phyloP scores from a whole-genome alignment of 1,140 invertebrate species.

The Trachelipus rathkii region DNA sequence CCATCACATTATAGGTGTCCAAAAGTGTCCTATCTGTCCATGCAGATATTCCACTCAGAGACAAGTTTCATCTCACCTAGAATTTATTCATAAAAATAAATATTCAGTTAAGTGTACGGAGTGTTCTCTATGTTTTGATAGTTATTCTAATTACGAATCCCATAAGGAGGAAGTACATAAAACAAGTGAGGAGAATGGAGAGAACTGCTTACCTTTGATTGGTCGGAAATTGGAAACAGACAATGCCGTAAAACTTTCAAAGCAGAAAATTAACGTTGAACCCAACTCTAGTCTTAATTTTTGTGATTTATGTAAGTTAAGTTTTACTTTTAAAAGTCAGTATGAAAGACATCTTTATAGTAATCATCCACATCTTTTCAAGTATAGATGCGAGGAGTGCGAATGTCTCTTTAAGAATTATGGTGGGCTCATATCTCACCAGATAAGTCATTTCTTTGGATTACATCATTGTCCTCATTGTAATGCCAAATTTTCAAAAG shows the following conservation, averaged over 20 bases:
- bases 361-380: conserved; percentile 25
- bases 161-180: conserved; percentile 28
- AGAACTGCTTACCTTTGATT: conserved; percentile 21
- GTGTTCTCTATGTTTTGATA: conserved; percentile 23
- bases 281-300: neutral
- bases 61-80: conserved; percentile 28
- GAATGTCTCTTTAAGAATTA: conserved; percentile 29
- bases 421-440: conserved; percentile 27
- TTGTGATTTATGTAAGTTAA: conserved; percentile 31
- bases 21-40: conserved; percentile 31
- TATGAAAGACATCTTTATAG: conserved; percentile 30
- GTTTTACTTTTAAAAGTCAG: conserved; percentile 28
- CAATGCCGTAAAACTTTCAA: neutral
- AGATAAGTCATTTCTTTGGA: conserved; percentile 31
- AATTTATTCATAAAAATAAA: conserved; percentile 20
- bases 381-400: conserved; percentile 34
- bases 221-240: conserved; percentile 24
- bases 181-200: conserved; percentile 24
- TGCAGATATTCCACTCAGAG: conserved; percentile 27
- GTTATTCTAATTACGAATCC: conserved; percentile 24
- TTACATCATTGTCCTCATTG: conserved; percentile 36
- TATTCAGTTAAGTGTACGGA: conserved; percentile 25
- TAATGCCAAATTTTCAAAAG: conserved; percentile 32
- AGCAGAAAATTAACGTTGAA: too few relatives aligned
- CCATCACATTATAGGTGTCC: conserved; percentile 32